phyloP scores from a whole-genome alignment of 2,888 invertebrate genomes.

The Drosophila anomalipes region DNA sequence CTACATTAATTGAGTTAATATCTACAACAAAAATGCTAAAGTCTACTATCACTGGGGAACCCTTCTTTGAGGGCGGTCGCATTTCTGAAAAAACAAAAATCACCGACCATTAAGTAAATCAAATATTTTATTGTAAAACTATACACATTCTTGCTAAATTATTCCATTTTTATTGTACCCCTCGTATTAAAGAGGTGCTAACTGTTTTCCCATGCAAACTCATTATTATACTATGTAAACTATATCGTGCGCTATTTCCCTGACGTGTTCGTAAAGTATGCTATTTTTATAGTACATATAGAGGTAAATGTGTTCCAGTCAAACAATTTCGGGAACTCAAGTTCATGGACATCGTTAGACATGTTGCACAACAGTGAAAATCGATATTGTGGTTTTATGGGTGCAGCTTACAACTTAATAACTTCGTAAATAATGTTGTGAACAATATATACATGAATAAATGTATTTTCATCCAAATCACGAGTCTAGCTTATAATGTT shows the following conservation, averaged over 20 bases:
- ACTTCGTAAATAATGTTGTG: neutral
- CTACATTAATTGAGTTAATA: constrained; percentile 94
- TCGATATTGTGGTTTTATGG: constrained; percentile 60
- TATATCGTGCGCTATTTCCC: constrained; percentile 54
- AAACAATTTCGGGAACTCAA: constrained; percentile 45
- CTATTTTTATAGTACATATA: constrained; percentile 2
- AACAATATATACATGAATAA: neutral
- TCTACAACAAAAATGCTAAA: constrained; percentile 94
- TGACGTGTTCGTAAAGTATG: constrained; percentile 27
- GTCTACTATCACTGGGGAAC: constrained; percentile 91
- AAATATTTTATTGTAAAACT: neutral
- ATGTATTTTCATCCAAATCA: neutral
- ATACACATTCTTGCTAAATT: neutral
- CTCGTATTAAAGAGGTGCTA: constrained; percentile 1
- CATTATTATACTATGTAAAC: constrained; percentile 5
- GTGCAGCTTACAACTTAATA: constrained; percentile 26
- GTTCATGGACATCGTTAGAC: constrained; percentile 69
- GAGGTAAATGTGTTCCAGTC: neutral
- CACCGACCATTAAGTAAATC: neutral
- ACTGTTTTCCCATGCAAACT: constrained; percentile 5
- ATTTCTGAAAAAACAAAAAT: constrained; percentile 87
- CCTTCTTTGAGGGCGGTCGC: constrained; percentile 90
- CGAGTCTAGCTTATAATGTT: neutral
- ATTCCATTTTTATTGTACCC: neutral
- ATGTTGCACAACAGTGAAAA: constrained; percentile 62